Evolutionary conservation across 1,140 invertebrate genomes (phyloP).

Genomic region (Xylocopa sonorina): DNA sequence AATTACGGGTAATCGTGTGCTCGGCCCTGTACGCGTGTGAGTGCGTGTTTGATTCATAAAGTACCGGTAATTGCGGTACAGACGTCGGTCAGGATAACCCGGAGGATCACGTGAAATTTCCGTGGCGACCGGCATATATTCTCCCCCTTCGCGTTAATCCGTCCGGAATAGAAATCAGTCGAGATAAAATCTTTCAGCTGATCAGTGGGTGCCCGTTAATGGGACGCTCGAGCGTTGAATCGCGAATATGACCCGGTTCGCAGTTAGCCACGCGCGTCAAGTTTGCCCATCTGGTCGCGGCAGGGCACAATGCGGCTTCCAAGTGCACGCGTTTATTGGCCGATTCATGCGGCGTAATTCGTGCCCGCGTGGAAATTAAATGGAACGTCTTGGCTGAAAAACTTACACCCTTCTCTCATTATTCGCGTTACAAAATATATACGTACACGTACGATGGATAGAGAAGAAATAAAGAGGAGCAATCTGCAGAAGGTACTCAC

Average conservation of each 20-base stretch:
- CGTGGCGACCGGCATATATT: slow-evolving; percentile 62
- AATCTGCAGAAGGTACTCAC: slow-evolving; percentile 62
- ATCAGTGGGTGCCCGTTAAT: not conserved
- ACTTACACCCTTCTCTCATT: too few relatives aligned
- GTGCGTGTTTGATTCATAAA: slow-evolving; percentile 74
- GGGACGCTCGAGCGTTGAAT: not conserved
- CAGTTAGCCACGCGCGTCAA: not conserved
- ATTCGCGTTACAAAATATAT: too few relatives aligned
- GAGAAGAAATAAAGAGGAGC: not conserved
- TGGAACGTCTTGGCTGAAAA: too few relatives aligned
- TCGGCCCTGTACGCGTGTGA: slow-evolving; percentile 61
- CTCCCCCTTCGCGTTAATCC: slow-evolving; percentile 26
- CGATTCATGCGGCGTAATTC: too few relatives aligned
- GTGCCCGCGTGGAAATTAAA: too few relatives aligned
- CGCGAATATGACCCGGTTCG: slow-evolving; percentile 13
- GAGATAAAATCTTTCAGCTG: slow-evolving; percentile 28
- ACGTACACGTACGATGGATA: not conserved
- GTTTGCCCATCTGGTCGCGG: too few relatives aligned
- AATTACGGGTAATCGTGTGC: slow-evolving; percentile 77
- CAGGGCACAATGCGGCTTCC: too few relatives aligned
- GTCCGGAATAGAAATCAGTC: slow-evolving; percentile 19
- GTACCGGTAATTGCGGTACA: slow-evolving; percentile 76
- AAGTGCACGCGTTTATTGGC: too few relatives aligned
- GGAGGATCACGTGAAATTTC: slow-evolving; percentile 76
- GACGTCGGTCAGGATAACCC: slow-evolving; percentile 72